Evolutionary conservation across 2,888 invertebrate genomes (phyloP).

Genomic region (Leptura quadrifasciata): DNA sequence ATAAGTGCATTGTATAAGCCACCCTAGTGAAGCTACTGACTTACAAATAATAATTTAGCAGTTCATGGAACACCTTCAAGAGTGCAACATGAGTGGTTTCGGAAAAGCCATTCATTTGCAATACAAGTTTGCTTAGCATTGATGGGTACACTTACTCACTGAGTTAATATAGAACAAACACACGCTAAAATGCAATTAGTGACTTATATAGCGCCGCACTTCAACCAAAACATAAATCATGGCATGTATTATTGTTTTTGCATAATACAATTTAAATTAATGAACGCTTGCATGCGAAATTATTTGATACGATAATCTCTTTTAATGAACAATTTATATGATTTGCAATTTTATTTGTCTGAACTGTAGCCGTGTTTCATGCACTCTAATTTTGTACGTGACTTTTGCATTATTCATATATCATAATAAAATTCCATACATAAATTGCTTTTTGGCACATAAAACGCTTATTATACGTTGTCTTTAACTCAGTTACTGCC

Average conservation of each 20-base stretch:
- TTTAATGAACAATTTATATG: slow-evolving; percentile 28
- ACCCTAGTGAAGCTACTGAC: background rate
- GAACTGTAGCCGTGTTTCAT: background rate
- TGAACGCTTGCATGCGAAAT: slow-evolving; percentile 9
- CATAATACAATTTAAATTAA: slow-evolving; percentile 28
- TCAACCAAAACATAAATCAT: slow-evolving; percentile 8
- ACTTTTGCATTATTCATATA: background rate
- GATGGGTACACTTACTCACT: background rate
- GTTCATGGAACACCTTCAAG: background rate
- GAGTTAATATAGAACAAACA: background rate
- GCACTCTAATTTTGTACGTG: background rate
- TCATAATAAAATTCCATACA: too few relatives aligned
- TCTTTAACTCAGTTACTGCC: too few relatives aligned
- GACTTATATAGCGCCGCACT: background rate
- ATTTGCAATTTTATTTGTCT: slow-evolving; percentile 11
- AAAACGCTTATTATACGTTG: too few relatives aligned
- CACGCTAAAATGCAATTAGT: slow-evolving; percentile 22
- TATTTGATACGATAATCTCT: slow-evolving; percentile 23
- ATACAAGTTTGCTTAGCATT: background rate
- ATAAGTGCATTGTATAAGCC: background rate
- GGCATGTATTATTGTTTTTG: slow-evolving; percentile 14
- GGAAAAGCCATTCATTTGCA: background rate
- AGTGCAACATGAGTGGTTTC: background rate
- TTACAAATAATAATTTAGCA: background rate
- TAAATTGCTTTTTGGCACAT: too few relatives aligned